Conservation (phyloP, 2,113 vertebrate genomes). For the Scortum barcoo region DNA sequence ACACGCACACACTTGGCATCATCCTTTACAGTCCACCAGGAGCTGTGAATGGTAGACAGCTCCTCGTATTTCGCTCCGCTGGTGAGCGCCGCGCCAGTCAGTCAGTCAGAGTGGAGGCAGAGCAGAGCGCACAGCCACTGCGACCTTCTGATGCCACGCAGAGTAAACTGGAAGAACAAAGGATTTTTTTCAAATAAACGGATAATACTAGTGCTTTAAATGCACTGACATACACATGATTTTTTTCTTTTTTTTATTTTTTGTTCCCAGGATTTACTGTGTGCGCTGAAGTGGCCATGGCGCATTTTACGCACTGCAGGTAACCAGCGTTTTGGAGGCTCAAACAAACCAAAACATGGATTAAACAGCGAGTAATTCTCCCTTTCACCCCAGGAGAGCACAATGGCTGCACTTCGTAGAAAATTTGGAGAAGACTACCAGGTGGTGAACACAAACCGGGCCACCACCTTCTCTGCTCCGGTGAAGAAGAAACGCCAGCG, state of each 20-base stretch:
- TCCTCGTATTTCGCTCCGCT: constrained; percentile 44
- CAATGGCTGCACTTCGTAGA: constrained; percentile 88
- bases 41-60: constrained; percentile 60
- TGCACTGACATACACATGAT: background rate
- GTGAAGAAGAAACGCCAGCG: constrained; percentile 89
- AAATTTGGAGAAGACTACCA: constrained; percentile 92
- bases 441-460: constrained; percentile 84
- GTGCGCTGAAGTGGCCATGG: constrained; percentile 76
- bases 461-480: constrained; percentile 79
- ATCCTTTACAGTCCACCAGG: constrained; percentile 57
- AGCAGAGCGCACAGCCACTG: constrained; percentile 58
- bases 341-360: constrained; percentile 63
- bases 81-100: constrained; percentile 29
- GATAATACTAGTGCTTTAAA: background rate
- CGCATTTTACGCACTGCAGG: constrained; percentile 79
- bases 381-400: constrained; percentile 37
- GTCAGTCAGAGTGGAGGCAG: constrained; percentile 39
- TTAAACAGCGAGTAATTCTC: constrained; percentile 33
- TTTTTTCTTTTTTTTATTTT: background rate
- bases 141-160: background rate
- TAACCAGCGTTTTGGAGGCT: constrained; percentile 59
- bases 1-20: constrained; percentile 18
- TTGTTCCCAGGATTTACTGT: constrained; percentile 15
- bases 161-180: constrained; percentile 5
- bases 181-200: constrained; percentile 1